Evolutionary conservation across 1,140 invertebrate species (phyloP).

Genomic region (Bemisia tabaci): DNA sequence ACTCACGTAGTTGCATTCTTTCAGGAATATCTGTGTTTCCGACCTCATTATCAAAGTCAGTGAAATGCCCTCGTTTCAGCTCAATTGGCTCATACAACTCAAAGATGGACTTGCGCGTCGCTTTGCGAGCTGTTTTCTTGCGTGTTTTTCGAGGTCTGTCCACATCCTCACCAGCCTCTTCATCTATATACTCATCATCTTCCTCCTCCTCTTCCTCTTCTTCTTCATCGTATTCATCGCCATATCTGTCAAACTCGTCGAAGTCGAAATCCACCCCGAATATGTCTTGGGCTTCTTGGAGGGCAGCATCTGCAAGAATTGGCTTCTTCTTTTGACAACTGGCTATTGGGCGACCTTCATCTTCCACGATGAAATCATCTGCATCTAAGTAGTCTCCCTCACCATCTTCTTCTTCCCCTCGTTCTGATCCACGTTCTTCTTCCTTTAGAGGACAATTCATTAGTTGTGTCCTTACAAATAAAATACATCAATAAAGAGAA

Average conservation of each 20-base stretch:
- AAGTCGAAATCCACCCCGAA: conserved; percentile 99
- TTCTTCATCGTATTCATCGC: conserved; percentile 70
- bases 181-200: conserved; percentile 35
- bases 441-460: too few species aligned
- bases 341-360: conserved; percentile 81
- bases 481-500: too few species aligned
- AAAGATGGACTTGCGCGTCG: conserved; percentile 78
- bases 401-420: conserved; percentile 51
- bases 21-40: conserved; percentile 80
- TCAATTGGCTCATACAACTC: conserved; percentile 96
- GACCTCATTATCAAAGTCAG: conserved; percentile 83
- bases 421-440: conserved; percentile 58
- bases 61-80: conserved; percentile 89
- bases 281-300: conserved; percentile 98
- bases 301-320: conserved; percentile 78
- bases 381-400: conserved; percentile 60
- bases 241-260: conserved; percentile 85
- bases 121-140: conserved; percentile 62
- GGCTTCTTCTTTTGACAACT: conserved; percentile 76
- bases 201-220: conserved; percentile 64
- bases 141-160: conserved; percentile 36
- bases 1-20: conserved; percentile 77
- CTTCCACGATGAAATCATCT: conserved; percentile 96
- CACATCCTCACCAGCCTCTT: conserved; percentile 7
- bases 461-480: too few species aligned